Base-by-base conservation (phyloP, 2,888 invertebrate genomes). In the Luffia ferchaultella region DNA sequence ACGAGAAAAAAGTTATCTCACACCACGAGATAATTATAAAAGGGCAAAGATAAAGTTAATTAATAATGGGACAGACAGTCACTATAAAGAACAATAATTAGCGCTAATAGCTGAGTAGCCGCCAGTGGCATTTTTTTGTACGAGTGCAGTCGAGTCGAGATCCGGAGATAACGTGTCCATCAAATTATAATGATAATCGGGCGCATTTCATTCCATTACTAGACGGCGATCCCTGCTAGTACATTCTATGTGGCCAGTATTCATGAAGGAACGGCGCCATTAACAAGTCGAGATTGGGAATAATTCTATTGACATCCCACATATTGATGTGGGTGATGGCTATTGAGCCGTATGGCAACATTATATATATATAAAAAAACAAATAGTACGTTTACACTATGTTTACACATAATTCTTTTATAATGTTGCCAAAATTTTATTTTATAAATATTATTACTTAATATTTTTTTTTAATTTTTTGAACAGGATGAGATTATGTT, bases 41-140 rank as follows among this genome's bases (percentile, higher is more conserved):
- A 30, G 12, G 30, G 30, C 5, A 3, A 30, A 30, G 30, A 30
- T 30, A 30, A 30, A 30, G 12, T 30, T 30, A 30, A 30, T 30
- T 30, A 30, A 30, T 12, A 30, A 30, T 30, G 12, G 3, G 30
- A 30, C 30, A 12, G 30, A 45, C 45, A 18, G 9, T 45, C 18
- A 30, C 30, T 12, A 30, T 30, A 30, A 45, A 60, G 62, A 65
- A 62, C 62, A 63, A 64, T 68, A 68, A 68, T 70, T 67, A 70
- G 62, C 64, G 62, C 63, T 67, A 68, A 67, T 67, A 63, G 51
- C 51, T 50, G 52, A 56, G 58, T 56, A 59, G 60, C 59, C 59
- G 64, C 68, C 62, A 46, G 54, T 51, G 62, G 69, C 63, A 48
- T 55, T 54, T 62, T 63, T 60, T 61, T 64, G 60, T 62, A 65